Evolutionary conservation across 2,888 invertebrate genomes (phyloP), one percentile per base, ranked within the genome.

Genomic region (Stenodera caucasica): DNA sequence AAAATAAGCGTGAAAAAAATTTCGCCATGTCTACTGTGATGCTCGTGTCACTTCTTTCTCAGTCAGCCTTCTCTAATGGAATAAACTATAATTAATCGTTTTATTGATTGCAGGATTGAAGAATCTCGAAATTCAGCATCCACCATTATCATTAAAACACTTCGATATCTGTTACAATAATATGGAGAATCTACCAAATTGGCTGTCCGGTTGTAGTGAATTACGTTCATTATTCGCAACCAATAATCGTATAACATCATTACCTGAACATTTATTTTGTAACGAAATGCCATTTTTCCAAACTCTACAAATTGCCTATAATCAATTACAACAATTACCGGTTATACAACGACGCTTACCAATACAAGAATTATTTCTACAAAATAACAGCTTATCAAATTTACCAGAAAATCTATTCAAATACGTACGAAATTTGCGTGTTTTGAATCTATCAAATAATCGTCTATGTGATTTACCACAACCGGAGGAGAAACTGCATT

Each of bases 111-210:
- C 82, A 92, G 92, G 87, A 80, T 80, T 93, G 63, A 89, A 88
- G 72, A 88, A 86, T 66, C 81, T 94, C 40, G 86, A 85, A 5
- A 85, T 90, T 9, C 84, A 85, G 54, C 88, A 90, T 21, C 84
- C 88, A 54, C 93, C 93, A 23, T 82, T 84, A 29, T 87, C 88
- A 75, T 81, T 94, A 52, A 86, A 88, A 67, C 90, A 91, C 76
- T 83, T 94, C 50, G 90, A 94, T 74, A 87, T 93, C 11, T 91
- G 91, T 7, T 88, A 90, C 77, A 93, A 93, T 74, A 88, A 88
- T 71, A 80, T 93, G 61, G 86, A 86, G 21, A 82, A 86, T 6
- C 79, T 93, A 55, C 92, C 93, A 0, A 88, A 89, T 70, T 93
- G 92, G 92, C 81, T 90, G 49, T 87, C 88, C 11, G 87, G 88